A percentile compares a stretch with the other conserved stretches of the same genome.
Evolutionary conservation across 2,797 vertebrate genomes (phyloP).

Genomic region (Typhlichthys subterraneus): DNA sequence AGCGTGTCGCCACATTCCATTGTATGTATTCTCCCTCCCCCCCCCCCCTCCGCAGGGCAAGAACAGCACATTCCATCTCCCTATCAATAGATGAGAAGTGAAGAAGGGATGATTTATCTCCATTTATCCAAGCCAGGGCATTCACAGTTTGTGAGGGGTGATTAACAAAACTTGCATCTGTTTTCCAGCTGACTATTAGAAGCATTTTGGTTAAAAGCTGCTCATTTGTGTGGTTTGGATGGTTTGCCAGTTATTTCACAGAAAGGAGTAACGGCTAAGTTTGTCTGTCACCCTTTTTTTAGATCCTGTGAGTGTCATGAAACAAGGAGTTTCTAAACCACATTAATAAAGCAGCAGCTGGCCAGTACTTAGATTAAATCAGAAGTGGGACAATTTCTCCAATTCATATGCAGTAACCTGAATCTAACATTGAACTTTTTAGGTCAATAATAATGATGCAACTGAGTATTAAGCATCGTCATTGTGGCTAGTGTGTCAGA

Average conservation of each 20-base stretch:
- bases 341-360: no score
- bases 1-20: conserved; percentile 76
- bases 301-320: not conserved
- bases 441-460: conserved; percentile 3
- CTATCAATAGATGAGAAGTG: conserved; percentile 56
- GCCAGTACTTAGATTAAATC: no score
- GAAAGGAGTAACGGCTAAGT: not conserved
- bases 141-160: conserved; percentile 18
- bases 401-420: not conserved
- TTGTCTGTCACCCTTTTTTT: not conserved
- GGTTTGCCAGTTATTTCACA: not conserved
- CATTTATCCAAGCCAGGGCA: conserved; percentile 39
- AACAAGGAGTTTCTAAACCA: no score
- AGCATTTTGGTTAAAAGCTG: conserved; percentile 1
- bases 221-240: conserved; percentile 1
- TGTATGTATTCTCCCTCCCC: conserved; percentile 63
- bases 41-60: conserved; percentile 51
- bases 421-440: conserved; percentile 1
- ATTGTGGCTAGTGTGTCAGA: not conserved
- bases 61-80: conserved; percentile 65
- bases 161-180: conserved; percentile 22
- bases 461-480: not conserved
- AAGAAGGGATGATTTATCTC: conserved; percentile 37
- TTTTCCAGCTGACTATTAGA: conserved; percentile 32
- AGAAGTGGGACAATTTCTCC: not conserved